Evolutionary conservation across 2,797 vertebrate genomes (phyloP).

Genomic region (Labeo calbasu): DNA sequence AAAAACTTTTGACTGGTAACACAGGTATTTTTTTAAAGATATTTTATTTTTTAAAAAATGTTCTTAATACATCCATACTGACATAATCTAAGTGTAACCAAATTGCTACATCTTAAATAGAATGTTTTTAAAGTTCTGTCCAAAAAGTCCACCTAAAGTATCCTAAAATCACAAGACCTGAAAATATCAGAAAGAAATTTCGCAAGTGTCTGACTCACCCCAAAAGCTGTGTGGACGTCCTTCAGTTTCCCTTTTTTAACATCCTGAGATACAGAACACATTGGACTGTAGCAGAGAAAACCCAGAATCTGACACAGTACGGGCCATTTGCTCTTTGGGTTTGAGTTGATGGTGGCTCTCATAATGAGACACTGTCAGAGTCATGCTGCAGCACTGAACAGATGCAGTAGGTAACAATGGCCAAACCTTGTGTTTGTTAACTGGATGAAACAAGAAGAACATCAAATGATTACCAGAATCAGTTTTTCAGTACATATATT

Average conservation of each 20-base stretch:
- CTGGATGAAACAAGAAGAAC: not conserved
- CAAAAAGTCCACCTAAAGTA: too few species aligned
- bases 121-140: too few species aligned
- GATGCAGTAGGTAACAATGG: not conserved
- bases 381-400: conserved; percentile 64
- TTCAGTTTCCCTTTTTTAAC: conserved; percentile 42
- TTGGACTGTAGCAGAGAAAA: conserved; percentile 71
- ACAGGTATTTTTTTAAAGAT: too few species aligned
- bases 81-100: too few species aligned
- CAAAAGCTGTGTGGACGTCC: conserved; percentile 54
- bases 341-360: conserved; percentile 70
- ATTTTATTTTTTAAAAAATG: too few species aligned
- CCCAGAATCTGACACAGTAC: conserved; percentile 72
- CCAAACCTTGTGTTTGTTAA: not conserved
- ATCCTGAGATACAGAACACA: conserved; percentile 65
- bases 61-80: too few species aligned
- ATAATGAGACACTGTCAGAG: conserved; percentile 59
- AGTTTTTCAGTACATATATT: not conserved
- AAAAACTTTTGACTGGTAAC: too few species aligned
- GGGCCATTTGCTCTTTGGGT: conserved; percentile 65
- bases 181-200: not conserved
- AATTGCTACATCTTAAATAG: too few species aligned
- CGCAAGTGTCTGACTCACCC: conserved; percentile 61
- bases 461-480: not conserved
- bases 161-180: not conserved